Conservation (phyloP, 2,888 invertebrate genomes). For the Heliconius hortense region DNA sequence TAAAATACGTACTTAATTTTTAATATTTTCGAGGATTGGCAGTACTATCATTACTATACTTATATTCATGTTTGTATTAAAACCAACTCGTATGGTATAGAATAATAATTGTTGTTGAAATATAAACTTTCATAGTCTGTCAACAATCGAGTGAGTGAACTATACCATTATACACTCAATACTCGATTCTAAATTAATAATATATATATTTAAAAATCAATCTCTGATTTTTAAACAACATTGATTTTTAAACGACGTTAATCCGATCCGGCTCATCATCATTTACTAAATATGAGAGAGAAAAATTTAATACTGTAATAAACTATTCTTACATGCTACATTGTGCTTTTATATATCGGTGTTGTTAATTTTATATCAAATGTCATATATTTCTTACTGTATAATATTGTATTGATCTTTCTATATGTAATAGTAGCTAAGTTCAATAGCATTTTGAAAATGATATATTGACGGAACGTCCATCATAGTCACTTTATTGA, state of each 20-base stretch:
- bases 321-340: conserved; percentile 4
- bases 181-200: conserved; percentile 2
- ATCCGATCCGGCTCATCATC: conserved; percentile 16
- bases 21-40: background rate
- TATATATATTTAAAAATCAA: background rate
- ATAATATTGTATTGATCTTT: background rate
- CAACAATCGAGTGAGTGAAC: background rate
- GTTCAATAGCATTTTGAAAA: conserved; percentile 18
- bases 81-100: background rate
- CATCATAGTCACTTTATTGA: conserved; percentile 23
- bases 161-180: too few relatives aligned
- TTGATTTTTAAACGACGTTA: conserved; percentile 16
- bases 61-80: background rate
- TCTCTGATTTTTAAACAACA: too few relatives aligned
- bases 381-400: conserved; percentile 21
- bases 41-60: background rate
- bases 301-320: background rate
- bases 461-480: conserved; percentile 8
- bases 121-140: background rate
- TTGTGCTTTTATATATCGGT: conserved; percentile 23
- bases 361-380: conserved; percentile 15
- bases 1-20: conserved; percentile 7
- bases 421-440: conserved; percentile 17
- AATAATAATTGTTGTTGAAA: background rate
- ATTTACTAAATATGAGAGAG: conserved; percentile 16